Evolutionary conservation across 2,797 vertebrate species (phyloP).

Genomic region (Australoheros facetus): DNA sequence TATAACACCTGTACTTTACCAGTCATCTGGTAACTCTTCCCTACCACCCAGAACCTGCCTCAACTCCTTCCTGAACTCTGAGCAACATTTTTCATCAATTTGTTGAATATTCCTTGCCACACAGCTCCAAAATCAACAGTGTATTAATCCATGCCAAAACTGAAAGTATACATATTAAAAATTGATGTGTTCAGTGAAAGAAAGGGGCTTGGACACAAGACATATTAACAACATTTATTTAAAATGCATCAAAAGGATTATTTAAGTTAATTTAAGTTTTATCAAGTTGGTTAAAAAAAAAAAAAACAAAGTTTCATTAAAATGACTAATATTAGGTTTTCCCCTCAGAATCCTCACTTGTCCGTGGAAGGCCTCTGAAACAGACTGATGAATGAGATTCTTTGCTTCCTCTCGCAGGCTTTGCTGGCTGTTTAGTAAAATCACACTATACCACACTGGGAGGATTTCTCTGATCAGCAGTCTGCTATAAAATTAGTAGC

Average conservation of each 20-base stretch:
- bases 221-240: not conserved
- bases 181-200: not conserved
- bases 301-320: not conserved
- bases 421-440: slow-evolving; percentile 30
- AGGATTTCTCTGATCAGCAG: slow-evolving; percentile 40
- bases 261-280: not conserved
- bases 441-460: slow-evolving; percentile 4
- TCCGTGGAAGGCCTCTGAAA: slow-evolving; percentile 31
- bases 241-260: not conserved
- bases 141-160: not conserved
- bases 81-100: not conserved
- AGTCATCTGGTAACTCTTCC: no score
- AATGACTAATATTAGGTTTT: slow-evolving; percentile 16
- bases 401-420: slow-evolving; percentile 22
- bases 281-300: not conserved
- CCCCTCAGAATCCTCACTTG: slow-evolving; percentile 12
- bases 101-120: not conserved
- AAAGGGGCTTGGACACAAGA: not conserved
- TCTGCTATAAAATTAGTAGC: slow-evolving; percentile 23
- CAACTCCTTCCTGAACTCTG: no score
- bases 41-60: no score
- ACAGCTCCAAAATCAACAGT: not conserved
- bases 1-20: no score
- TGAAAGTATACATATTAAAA: no score
- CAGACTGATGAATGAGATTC: slow-evolving; percentile 35